Percentiles rank a stretch among this genome's conserved stretches.
Evolutionary conservation across 2,797 vertebrate genomes (phyloP).

Genomic region (Phalloptychus januarius): DNA sequence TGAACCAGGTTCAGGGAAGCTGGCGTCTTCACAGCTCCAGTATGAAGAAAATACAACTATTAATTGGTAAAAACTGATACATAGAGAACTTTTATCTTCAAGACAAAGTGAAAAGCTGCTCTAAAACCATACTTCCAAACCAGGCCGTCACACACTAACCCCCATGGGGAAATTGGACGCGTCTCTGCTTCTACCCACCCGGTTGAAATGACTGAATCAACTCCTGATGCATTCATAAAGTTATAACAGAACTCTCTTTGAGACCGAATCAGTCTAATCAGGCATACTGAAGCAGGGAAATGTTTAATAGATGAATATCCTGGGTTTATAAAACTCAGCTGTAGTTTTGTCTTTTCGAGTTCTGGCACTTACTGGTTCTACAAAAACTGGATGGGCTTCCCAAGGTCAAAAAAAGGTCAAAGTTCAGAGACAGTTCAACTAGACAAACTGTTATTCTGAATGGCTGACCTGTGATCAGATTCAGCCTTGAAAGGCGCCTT

Average conservation of each 20-base stretch:
- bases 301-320: neutral
- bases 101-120: neutral
- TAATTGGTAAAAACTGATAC: neutral
- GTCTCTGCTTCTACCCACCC: neutral
- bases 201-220: neutral
- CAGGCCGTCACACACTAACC: neutral
- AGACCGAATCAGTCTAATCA: neutral
- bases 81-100: neutral
- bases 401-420: too few relatives aligned
- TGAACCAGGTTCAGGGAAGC: neutral
- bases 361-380: neutral
- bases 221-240: neutral
- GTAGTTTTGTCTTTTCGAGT: neutral
- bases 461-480: neutral
- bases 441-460: neutral
- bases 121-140: neutral
- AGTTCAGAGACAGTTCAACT: neutral
- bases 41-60: neutral
- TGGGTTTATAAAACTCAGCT: neutral
- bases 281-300: neutral
- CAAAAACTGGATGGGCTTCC: neutral
- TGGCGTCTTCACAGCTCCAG: neutral
- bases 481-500: neutral
- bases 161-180: neutral
- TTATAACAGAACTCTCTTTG: neutral